phyloP scores from a whole-genome alignment of 2,113 vertebrate species.

The Rhabdomys dilectus region DNA sequence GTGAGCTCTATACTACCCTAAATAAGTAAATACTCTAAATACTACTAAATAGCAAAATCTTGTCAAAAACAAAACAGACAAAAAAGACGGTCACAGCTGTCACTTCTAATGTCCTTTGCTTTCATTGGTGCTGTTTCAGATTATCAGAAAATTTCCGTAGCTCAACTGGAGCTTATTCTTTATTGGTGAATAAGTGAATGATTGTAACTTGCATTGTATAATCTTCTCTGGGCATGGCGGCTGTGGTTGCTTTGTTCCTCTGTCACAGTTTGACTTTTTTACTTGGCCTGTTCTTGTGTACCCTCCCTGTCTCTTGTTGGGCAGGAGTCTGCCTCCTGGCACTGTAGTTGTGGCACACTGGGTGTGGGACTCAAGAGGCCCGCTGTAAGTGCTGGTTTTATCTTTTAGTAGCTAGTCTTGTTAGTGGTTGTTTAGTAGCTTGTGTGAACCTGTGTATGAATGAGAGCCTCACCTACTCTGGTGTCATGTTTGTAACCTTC shows the following conservation, averaged over 20 bases:
- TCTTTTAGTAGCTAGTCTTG: conserved; percentile 78
- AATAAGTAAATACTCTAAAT: background rate
- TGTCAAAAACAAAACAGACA: background rate
- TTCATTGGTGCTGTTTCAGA: background rate
- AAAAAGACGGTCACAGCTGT: background rate
- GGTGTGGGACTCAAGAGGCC: conserved; percentile 91
- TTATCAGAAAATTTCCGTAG: background rate
- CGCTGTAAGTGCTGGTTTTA: conserved; percentile 88
- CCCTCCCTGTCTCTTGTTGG: conserved; percentile 88
- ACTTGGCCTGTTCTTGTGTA: conserved; percentile 87
- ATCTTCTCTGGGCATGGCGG: conserved; percentile 73
- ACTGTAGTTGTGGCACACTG: conserved; percentile 92
- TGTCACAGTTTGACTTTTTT: conserved; percentile 86
- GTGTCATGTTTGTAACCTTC: conserved; percentile 69
- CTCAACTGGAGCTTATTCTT: conserved; percentile 3
- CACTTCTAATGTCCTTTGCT: background rate
- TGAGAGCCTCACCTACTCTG: conserved; percentile 81
- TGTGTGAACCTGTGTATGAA: conserved; percentile 75
- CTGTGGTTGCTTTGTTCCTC: conserved; percentile 77
- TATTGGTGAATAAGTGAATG: conserved; percentile 13
- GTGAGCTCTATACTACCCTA: background rate
- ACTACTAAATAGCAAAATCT: background rate
- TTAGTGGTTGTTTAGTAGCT: conserved; percentile 82
- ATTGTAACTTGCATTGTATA: conserved; percentile 36
- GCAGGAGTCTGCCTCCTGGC: conserved; percentile 92